Evolutionary conservation across 2,797 vertebrate species (phyloP), one percentile per base, ranked within the genome.

Genomic region (Acipenser ruthenus): DNA sequence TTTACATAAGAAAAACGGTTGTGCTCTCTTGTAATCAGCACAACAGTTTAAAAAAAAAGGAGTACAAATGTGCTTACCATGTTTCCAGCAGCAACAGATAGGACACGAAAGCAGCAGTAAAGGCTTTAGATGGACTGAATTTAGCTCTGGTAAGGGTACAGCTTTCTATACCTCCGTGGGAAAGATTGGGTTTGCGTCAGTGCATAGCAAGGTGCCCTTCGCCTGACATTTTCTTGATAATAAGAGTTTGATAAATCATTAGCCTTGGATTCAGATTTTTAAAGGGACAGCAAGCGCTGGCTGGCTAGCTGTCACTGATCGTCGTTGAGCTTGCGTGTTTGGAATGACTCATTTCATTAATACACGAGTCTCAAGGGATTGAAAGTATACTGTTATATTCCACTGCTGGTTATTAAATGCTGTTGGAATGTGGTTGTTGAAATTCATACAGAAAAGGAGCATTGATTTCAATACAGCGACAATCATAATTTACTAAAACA

Each of bases 181-280:
- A 90, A 89, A 91, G 90, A 81, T 67, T 37, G 67, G 80, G 76
- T 93, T 92, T 97, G 94, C 95, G 95, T 98, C 96, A 98, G 91
- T 90, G 90, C 87, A 74, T 88, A 79, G 89, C 88, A 94, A 96
- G 93, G 92, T 97, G 94, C 93, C 95, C 93, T 97, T 95, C 88
- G 82, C 70, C 71, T 93, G 95, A 93, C 94, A 96, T 94, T 94
- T 97, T 90, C 92, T 89, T 92, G 93, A 95, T 95, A 94, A 93
- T 89, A 92, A 80, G 89, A 86, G 86, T 90, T 93, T 94, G 95
- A 98, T 97, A 94, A 96, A 97, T 97, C 93, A 95, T 95, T 90
- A 89, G 81, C 86, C 89, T 83, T 86, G 87, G 83, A 89, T 92
- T 91, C 79, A 74, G 89, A 83, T 87, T 93, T 96, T 97, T 94